Evolutionary conservation across 2,797 vertebrate species (phyloP).

Genomic region (Gambelia wislizenii): DNA sequence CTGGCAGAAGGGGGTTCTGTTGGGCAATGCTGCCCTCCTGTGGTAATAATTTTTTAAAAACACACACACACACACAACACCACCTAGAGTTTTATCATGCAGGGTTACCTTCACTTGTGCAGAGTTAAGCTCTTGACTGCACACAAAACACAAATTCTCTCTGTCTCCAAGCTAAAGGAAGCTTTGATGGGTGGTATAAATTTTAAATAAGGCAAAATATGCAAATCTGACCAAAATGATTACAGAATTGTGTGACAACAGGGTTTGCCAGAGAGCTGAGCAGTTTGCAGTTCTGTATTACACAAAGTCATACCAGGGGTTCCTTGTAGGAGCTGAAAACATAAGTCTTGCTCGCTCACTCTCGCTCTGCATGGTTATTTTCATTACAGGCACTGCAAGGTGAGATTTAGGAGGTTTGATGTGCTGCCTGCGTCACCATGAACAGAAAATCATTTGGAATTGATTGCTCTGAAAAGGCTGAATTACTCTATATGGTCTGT

Average conservation of each 20-base stretch:
- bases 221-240: slow-evolving; percentile 26
- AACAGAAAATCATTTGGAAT: slow-evolving; percentile 63
- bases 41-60: fast-evolving
- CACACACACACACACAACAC: not conserved
- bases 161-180: not conserved
- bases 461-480: slow-evolving; percentile 55
- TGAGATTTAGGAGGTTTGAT: slow-evolving; percentile 62
- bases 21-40: slow-evolving; percentile 77
- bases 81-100: not conserved
- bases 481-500: slow-evolving; percentile 27
- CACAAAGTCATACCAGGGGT: not conserved
- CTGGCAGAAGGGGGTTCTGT: slow-evolving; percentile 40
- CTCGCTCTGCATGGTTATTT: slow-evolving; percentile 26
- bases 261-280: not conserved
- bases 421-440: slow-evolving; percentile 59
- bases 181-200: not conserved
- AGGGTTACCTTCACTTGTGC: not conserved
- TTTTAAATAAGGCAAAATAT: not conserved
- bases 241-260: not conserved
- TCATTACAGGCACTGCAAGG: slow-evolving; percentile 40
- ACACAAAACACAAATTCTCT: not conserved
- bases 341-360: not conserved
- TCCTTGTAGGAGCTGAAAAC: slow-evolving; percentile 5
- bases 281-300: slow-evolving; percentile 10
- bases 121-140: not conserved